A percentile compares a stretch with the other conserved stretches of the same genome.
Evolutionary conservation across 2,888 invertebrate genomes (phyloP).

Genomic region (Diachrysia chrysitis): DNA sequence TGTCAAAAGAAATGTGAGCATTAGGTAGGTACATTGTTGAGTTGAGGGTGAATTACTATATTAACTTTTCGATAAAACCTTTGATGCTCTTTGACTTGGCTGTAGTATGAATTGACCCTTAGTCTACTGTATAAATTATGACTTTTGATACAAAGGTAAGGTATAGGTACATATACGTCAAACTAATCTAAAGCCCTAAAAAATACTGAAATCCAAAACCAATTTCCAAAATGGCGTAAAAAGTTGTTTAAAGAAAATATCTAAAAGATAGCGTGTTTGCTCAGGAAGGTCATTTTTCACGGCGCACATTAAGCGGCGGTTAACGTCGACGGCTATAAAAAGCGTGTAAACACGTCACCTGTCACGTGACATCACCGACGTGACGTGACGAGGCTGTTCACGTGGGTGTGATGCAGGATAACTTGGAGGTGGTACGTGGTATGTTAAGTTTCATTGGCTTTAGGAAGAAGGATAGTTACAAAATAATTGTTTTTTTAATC

Average conservation of each 20-base stretch:
- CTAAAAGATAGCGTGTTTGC: slow-evolving; percentile 38
- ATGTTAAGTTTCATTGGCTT: neutral
- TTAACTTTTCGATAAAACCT: no score
- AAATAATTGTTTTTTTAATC: no score
- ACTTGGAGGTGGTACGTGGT: slow-evolving; percentile 1
- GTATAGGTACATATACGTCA: no score
- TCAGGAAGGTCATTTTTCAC: slow-evolving; percentile 64
- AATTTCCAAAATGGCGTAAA: slow-evolving; percentile 22
- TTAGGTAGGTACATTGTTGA: no score
- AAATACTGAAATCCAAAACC: neutral
- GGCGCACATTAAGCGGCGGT: slow-evolving; percentile 59
- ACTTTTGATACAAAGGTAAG: no score
- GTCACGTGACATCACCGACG: slow-evolving; percentile 66
- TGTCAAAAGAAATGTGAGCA: no score
- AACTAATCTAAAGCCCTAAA: neutral
- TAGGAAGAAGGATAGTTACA: no score
- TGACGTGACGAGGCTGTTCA: slow-evolving; percentile 51
- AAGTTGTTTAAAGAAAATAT: slow-evolving; percentile 33
- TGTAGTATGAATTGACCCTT: no score
- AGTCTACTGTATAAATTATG: no score
- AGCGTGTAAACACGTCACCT: slow-evolving; percentile 76
- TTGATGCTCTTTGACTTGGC: no score
- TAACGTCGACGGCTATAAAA: slow-evolving; percentile 63
- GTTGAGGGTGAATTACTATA: no score
- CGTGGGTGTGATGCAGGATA: slow-evolving; percentile 12